These are phyloP conservation scores for Falco rusticolus DNA, from an alignment of 2,797 vertebrate genomes.

Conservation along the genomic window DNA sequence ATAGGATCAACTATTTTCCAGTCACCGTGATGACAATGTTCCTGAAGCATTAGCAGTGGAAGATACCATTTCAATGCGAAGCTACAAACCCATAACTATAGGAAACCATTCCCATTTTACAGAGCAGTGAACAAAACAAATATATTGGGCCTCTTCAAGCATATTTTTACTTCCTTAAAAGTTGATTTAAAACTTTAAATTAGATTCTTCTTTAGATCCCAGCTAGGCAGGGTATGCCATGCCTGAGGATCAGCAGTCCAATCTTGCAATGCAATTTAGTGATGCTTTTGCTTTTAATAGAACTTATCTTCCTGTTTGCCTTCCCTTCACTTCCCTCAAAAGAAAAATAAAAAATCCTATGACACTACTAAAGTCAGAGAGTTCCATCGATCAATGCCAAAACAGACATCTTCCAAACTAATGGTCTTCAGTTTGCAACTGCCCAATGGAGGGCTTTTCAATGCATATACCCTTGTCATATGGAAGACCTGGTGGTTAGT, in stretches of 20 bases:
- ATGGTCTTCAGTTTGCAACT: background rate
- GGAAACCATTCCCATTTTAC: background rate
- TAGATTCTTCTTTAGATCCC: background rate
- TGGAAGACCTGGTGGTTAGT: background rate
- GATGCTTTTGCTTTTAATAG: background rate
- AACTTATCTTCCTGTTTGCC: background rate
- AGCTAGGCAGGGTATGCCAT: background rate
- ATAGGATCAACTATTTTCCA: background rate
- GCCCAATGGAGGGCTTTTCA: background rate
- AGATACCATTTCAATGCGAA: background rate
- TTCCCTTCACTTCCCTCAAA: background rate
- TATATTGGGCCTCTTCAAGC: background rate
- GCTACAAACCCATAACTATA: background rate
- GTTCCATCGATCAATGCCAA: background rate
- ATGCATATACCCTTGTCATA: background rate
- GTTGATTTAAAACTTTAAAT: background rate
- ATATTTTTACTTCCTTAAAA: background rate
- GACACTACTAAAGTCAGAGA: background rate
- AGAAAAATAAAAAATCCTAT: background rate
- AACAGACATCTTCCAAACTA: background rate
- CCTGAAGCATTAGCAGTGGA: background rate
- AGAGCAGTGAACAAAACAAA: background rate
- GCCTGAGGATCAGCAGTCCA: background rate
- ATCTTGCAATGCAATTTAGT: background rate
- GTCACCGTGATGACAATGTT: background rate